Base-by-base conservation (phyloP, 2,113 vertebrate species). In the Arothron firmamentum region DNA sequence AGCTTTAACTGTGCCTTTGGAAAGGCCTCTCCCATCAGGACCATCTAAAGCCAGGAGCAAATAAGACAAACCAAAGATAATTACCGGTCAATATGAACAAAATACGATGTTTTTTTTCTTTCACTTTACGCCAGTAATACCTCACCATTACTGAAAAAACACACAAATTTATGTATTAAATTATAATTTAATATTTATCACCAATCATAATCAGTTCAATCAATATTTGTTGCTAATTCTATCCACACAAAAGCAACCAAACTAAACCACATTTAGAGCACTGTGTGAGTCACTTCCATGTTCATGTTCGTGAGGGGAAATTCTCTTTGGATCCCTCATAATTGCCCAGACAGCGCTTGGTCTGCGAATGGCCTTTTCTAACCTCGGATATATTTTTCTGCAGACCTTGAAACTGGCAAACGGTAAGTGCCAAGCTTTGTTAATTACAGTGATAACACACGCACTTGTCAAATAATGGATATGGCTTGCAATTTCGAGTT, bases 391-490 rank as follows among this genome's bases (percentile, higher is more conserved):
- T 79, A 72, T 85, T 69, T 78, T 65, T 75, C 64, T 52, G 71
- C 62, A 81, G 78, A 86, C 84, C 83, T 80, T 76, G 90, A 88
- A 93, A 92, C 91, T 88, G 89, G 91, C 93, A 91, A 91, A 93
- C 91, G 90, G 90, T 84, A 85, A 93, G 90, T 93, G 88, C 91
- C 87, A 65, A 90, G 93, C 92, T 94, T 94, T 95, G 94, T 95
- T 97, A 97, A 96, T 96, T 95, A 96, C 92, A 95, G 94, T 90
- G 91, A 93, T 94, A 95, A 95, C 93, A 94, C 93, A 92, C 93
- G 92, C 92, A 83, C 92, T 96, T 91, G 89, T 95, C 93, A 94
- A 93, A 93, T 94, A 94, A 94, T 94, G 93, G 93, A 95, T 93
- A 93, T 91, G 92, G 92, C 94, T 95, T 94, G 93, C 93, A 95